Conservation (phyloP, 2,113 vertebrate species). For the Melospiza melodia region DNA sequence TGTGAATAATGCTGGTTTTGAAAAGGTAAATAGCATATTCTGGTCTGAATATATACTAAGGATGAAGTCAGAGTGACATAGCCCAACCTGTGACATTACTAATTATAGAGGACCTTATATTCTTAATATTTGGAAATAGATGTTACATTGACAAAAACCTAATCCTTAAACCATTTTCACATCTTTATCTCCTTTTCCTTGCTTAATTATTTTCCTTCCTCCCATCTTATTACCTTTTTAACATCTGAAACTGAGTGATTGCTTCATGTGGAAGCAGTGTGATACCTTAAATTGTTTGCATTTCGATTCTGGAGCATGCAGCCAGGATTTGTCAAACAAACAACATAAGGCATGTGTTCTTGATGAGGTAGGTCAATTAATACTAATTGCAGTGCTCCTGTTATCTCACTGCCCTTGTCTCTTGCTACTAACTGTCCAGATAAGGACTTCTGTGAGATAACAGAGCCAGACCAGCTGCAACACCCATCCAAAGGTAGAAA, state of each 20-base stretch:
- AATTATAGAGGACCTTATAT: neutral
- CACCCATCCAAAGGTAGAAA: slow-evolving; percentile 17
- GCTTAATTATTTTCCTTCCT: neutral
- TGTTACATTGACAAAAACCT: neutral
- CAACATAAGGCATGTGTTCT: neutral
- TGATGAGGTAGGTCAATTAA: slow-evolving; percentile 29
- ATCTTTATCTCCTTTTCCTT: neutral
- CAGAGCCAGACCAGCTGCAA: neutral
- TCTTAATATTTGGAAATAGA: neutral
- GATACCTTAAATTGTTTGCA: slow-evolving; percentile 5
- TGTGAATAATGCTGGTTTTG: neutral
- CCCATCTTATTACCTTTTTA: neutral
- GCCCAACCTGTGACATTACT: neutral
- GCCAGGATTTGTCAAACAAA: slow-evolving; percentile 2
- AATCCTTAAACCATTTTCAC: neutral
- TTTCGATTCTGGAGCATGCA: neutral
- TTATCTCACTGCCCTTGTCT: neutral
- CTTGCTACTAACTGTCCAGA: neutral
- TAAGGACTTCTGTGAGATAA: neutral
- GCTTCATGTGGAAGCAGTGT: neutral
- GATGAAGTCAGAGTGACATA: neutral
- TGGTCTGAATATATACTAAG: neutral
- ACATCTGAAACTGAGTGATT: neutral
- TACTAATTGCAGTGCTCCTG: neutral
- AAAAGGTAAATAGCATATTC: neutral